These are phyloP conservation scores for Myotis davidii DNA, from an alignment of 2,113 vertebrate genomes.

Conservation along the genomic window DNA sequence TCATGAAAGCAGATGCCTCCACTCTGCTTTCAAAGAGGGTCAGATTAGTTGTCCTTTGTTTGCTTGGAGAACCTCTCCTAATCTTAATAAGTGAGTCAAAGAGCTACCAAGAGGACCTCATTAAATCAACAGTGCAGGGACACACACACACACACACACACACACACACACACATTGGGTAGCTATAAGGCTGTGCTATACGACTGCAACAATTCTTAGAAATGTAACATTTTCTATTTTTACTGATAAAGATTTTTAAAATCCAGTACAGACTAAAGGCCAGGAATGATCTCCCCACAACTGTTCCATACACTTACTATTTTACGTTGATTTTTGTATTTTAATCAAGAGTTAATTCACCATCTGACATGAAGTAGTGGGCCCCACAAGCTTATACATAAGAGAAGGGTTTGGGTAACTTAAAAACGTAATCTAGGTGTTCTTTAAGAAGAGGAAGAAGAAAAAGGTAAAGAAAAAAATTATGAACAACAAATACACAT, in stretches of 20 bases:
- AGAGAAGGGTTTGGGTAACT: slow-evolving; percentile 6
- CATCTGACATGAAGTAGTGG: background rate
- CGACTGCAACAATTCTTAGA: background rate
- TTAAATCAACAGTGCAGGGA: background rate
- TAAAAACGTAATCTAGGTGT: background rate
- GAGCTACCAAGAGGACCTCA: background rate
- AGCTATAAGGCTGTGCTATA: background rate
- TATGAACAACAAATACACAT: too few relatives aligned
- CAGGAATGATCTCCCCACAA: background rate
- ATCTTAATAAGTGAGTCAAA: slow-evolving; percentile 29
- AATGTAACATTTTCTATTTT: slow-evolving; percentile 18
- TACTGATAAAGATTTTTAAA: background rate
- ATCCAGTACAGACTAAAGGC: background rate
- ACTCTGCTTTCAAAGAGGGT: slow-evolving; percentile 29
- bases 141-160: background rate
- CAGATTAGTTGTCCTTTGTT: slow-evolving; percentile 46
- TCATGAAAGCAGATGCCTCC: slow-evolving; percentile 23
- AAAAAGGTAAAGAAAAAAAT: too few relatives aligned
- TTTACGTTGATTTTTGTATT: slow-evolving; percentile 22
- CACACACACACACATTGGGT: background rate
- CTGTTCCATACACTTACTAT: background rate
- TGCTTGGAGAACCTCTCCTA: slow-evolving; percentile 25
- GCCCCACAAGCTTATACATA: background rate
- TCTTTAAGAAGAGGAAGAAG: too few relatives aligned
- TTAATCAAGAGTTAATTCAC: slow-evolving; percentile 48